Evolutionary conservation across 2,797 vertebrate species (phyloP), one percentile per base, ranked within the genome.

Genomic region (Enteromius anoplus): DNA sequence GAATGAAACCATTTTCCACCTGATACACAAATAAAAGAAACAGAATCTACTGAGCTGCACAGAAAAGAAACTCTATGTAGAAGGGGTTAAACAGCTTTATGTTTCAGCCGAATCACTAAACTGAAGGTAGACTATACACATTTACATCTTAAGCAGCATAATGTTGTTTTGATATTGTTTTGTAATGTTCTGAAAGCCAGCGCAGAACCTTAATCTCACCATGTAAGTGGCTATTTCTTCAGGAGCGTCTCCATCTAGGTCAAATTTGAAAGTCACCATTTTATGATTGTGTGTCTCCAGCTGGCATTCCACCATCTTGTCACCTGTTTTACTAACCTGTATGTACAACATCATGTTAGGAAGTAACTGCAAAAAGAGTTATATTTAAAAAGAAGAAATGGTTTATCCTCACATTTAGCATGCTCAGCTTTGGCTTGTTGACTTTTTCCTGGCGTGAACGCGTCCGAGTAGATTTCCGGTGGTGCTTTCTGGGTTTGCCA

Each of bases 251-350:
- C 98, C 97, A 15, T 99, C 98, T 89, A 99, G 92, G 88, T 99
- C 98, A 81, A 99, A 99, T 91, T 99, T 99, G 90, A 99, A 99
- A 0, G 98, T 99, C 90, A 99, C 98, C 97, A 98, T 99, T 93
- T 99, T 99, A 93, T 99, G 98, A 91, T 99, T 99, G 91, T 99
- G 98, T 7, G 98, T 99, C 89, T 99, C 98, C 76, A 99, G 93
- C 89, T 99, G 98, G 86, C 98, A 99, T 91, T 99, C 98, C 23
- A 99, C 98, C 97, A 99, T 99, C 94, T 99, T 99, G 92, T 99
- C 98, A 0, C 98, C 98, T 0, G 96, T 96, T 90, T 97, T 95
- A 81, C 93, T 95, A 5, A 97, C 96, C 96, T 96, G 55, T 21
- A 21, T n/a, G 19, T 29, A 45, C 12, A 72, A 19, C 14, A 5